Percentiles rank a stretch among this genome's conserved stretches.
Evolutionary conservation across 2,113 vertebrate genomes (phyloP).

Genomic region (Hemiprocne comata): DNA sequence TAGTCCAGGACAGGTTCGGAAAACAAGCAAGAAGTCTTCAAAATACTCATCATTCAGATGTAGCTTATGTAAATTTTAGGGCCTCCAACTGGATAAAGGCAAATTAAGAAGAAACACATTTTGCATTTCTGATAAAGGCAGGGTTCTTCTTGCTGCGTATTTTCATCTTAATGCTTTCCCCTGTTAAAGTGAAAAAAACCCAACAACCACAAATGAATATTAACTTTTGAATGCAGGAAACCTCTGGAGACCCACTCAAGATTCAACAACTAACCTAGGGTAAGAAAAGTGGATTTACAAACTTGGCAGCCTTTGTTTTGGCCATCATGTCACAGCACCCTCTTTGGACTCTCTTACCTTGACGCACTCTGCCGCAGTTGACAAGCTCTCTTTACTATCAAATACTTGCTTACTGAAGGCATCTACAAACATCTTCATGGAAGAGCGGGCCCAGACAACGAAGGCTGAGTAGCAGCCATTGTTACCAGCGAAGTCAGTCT

Average conservation of each 20-base stretch:
- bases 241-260: background rate
- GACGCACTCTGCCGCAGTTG: constrained; percentile 93
- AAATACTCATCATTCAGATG: background rate
- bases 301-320: background rate
- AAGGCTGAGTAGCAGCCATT: constrained; percentile 96
- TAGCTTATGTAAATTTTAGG: background rate
- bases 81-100: background rate
- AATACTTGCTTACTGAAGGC: constrained; percentile 99
- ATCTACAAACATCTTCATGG: constrained; percentile 94
- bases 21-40: background rate
- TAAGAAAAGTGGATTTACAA: background rate
- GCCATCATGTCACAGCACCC: background rate
- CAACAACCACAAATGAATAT: background rate
- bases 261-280: background rate
- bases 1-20: background rate
- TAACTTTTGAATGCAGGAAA: background rate
- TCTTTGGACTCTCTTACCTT: constrained; percentile 68
- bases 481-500: constrained; percentile 92
- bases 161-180: background rate
- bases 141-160: background rate
- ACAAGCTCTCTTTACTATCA: constrained; percentile 96
- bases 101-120: background rate
- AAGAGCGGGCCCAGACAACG: constrained; percentile 93
- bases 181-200: background rate
- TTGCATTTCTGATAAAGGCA: background rate